Conservation (phyloP, 2,797 vertebrate species). For the Rhadinocentrus ornatus region DNA sequence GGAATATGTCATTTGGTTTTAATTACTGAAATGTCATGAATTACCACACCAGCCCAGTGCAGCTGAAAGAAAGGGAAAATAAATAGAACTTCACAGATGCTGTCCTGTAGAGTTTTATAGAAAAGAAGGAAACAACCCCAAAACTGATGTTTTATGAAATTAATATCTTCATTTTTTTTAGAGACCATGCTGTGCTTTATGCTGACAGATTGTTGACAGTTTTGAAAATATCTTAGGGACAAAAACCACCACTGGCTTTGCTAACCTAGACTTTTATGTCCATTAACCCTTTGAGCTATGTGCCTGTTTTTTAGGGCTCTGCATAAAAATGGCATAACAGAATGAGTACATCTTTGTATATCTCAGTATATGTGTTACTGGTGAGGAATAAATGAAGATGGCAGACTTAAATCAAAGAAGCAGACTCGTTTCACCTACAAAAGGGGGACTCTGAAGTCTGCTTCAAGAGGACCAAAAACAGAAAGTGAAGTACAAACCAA, state of each 20-base stretch:
- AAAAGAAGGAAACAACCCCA: conserved; percentile 29
- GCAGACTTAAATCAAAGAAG: too few relatives aligned
- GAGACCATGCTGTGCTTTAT: conserved; percentile 20
- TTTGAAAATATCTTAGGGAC: conserved; percentile 50
- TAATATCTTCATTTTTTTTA: conserved; percentile 47
- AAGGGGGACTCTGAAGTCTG: too few relatives aligned
- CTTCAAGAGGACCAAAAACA: too few relatives aligned
- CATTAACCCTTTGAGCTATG: not conserved
- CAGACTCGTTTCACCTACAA: too few relatives aligned
- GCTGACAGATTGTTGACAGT: conserved; percentile 21
- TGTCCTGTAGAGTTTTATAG: conserved; percentile 56
- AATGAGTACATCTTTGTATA: too few relatives aligned
- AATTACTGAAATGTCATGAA: conserved; percentile 76
- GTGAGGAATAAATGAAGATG: too few relatives aligned
- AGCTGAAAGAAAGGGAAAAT: conserved; percentile 52
- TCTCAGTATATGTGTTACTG: too few relatives aligned
- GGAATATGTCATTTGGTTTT: conserved; percentile 75
- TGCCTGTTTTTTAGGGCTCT: not conserved
- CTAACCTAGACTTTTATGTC: not conserved
- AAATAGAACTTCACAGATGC: conserved; percentile 45
- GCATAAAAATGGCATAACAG: too few relatives aligned
- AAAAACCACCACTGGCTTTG: conserved; percentile 9
- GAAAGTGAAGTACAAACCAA: too few relatives aligned
- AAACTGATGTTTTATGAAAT: conserved; percentile 49
- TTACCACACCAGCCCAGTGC: conserved; percentile 52